Base-by-base conservation (phyloP, 2,113 vertebrate genomes). In the Garra rufa region DNA sequence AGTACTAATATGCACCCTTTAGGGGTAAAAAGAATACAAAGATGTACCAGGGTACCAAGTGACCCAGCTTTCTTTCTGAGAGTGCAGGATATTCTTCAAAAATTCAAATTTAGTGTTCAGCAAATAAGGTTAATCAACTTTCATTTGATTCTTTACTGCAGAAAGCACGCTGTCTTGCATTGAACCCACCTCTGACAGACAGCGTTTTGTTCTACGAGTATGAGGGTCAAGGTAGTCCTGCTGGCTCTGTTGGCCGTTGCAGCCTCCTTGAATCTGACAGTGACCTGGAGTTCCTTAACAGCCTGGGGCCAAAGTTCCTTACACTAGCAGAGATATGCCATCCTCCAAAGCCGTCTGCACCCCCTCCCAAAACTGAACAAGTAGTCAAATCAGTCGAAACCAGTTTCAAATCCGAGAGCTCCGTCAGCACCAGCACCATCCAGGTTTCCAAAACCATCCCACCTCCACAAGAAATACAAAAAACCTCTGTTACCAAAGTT, bases 221-320 rank as follows among this genome's bases (percentile, higher is more conserved):
- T 0, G 97, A 99, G 88, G 97, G 96, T 48, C 63, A 91, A 0
- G 94, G 93, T 17, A 95, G 95, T 14, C 90, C 93, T 3, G 93
- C 94, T 74, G 96, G 95, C 41, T 98, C 97, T 0, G 28, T 97
- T 41, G 95, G 95, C 19, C 95, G 94, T 87, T 96, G 96, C 90
- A 97, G 96, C 88, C 94, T 97, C 88, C 94, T 97, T 44, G 96
- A 96, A 69, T 92, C 95, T 83, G 94, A 96, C 14, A 82, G 93
- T 71, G 95, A 98, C 10, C 93, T 97, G 65, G 92, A 92, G 0
- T 97, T 93, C 88, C 94, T 98, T 76, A 93, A 95, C 85, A 94
- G 96, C n/a, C 80, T 99, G 81, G 95, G 94, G 41, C 92, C 92
- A 30, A 98, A 97, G 89, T 99, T 98, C 89, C 95, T 92, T 89